Base-by-base conservation (phyloP, 2,113 vertebrate genomes). In the Haplochromis vanheusdeni region DNA sequence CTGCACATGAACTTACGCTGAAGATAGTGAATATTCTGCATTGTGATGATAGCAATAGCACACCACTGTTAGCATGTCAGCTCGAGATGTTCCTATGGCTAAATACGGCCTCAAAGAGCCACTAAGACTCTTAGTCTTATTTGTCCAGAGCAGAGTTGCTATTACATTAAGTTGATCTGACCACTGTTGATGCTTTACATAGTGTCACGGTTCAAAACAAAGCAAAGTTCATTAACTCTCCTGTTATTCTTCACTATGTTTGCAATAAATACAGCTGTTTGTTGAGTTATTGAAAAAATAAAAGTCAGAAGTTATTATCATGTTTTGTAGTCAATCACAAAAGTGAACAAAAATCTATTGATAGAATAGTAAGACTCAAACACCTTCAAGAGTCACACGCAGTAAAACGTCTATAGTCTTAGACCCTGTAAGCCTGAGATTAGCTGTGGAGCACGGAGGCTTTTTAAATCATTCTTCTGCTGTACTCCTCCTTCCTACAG, bases 341-440 rank as follows among this genome's bases (percentile, higher is more conserved):
- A 37, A 14, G 55, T n/a, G 8, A 55, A 1, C 13, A 45, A 70
- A 56, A 9, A 28, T n/a, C 6, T 37, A 62, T 9, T 28, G 26
- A 65, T 1, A 45, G 13, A 47, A 28, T 0, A 17, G 42, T 4
- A 11, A 0, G 14, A 47, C 3, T 75, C 23, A 75, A 75, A 19
- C 26, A 75, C 0, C 70, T 75, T 26, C 4, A 9, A 45, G 37
- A 35, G n/a, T 47, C n/a, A 81, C 75, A 87, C 26, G 88, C 58
- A 89, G 82, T 83, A 85, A 90, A 84, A 87, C 82, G 42, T 65
- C 52, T 84, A 83, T 9, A 80, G 85, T 86, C 52, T 91, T 88
- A 85, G 84, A 91, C 87, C 79, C 83, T 55, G 73, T 93, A 94
- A 95, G 86, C 84, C 86, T 82, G 83, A 93, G 96, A 95, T 96